A percentile compares a stretch with the other conserved stretches of the same genome.
Evolutionary conservation across 2,113 vertebrate genomes (phyloP).

Genomic region (Leptodactylus fuscus): DNA sequence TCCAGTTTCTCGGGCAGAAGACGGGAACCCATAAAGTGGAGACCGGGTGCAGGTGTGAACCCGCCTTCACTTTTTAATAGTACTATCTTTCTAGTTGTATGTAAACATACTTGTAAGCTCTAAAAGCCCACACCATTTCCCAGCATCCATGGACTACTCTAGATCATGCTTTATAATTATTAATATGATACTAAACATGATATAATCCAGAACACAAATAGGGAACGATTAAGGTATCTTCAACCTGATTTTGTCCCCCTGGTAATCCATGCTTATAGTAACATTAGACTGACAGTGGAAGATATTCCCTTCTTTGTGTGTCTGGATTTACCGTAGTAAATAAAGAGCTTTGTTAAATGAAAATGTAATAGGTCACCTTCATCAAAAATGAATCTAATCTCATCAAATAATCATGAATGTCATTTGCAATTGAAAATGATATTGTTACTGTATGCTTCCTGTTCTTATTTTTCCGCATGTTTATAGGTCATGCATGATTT

Average conservation of each 20-base stretch:
- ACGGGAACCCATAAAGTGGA: too few relatives aligned
- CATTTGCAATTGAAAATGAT: background rate
- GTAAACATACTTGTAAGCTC: too few relatives aligned
- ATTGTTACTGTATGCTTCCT: background rate
- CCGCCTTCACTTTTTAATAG: too few relatives aligned
- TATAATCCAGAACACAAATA: background rate
- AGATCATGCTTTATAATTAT: background rate
- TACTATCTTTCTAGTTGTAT: too few relatives aligned
- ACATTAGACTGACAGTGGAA: too few relatives aligned
- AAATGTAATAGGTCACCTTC: background rate
- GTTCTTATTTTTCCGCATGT: background rate
- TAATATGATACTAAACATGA: background rate
- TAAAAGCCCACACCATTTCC: too few relatives aligned
- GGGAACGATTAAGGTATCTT: background rate
- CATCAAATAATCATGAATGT: slow-evolving; percentile 29
- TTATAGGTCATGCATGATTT: slow-evolving; percentile 3
- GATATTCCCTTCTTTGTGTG: too few relatives aligned
- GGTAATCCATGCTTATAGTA: background rate
- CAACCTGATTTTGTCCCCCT: background rate
- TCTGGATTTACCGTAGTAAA: background rate
- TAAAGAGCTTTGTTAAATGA: background rate
- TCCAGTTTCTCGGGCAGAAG: too few relatives aligned
- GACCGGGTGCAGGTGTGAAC: too few relatives aligned
- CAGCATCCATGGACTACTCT: background rate
- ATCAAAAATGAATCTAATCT: slow-evolving; percentile 21